Conservation (phyloP, 2,113 vertebrate species). For the Sula dactylatra region DNA sequence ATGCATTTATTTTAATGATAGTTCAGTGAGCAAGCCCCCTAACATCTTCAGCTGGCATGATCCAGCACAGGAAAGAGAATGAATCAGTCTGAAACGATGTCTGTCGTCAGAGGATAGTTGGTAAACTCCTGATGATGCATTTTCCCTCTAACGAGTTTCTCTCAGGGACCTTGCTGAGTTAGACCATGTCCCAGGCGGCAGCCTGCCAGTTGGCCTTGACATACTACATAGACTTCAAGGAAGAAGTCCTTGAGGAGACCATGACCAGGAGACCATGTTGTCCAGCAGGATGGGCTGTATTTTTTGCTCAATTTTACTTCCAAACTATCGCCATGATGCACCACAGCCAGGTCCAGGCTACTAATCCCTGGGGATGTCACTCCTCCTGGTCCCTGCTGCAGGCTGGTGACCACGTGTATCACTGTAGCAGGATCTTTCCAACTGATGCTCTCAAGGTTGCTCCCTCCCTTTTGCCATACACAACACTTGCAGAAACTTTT, state of each 20-base stretch:
- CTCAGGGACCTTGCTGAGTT: not conserved
- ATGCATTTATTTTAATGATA: not conserved
- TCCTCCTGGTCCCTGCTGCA: not conserved
- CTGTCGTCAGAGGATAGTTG: not conserved
- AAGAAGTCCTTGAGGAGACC: not conserved
- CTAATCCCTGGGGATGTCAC: not conserved
- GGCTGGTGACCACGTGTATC: accelerated
- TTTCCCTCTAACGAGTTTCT: not conserved
- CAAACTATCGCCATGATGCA: accelerated
- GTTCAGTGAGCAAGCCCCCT: not conserved
- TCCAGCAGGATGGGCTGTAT: accelerated
- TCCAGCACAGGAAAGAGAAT: not conserved
- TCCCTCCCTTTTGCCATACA: not conserved
- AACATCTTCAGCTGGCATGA: not conserved
- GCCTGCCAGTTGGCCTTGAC: not conserved
- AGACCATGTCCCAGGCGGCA: not conserved
- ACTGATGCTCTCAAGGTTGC: not conserved
- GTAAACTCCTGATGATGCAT: not conserved
- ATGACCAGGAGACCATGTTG: not conserved
- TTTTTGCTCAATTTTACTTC: not conserved
- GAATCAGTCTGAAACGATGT: not conserved
- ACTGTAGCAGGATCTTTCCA: not conserved
- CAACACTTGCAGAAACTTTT: not conserved
- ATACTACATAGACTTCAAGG: not conserved
- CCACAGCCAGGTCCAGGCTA: not conserved